A percentile compares a stretch with the other conserved stretches of the same genome.
These are phyloP conservation scores for Helarctos malayanus DNA, from an alignment of 2,797 vertebrate genomes.

Conservation along the genomic window DNA sequence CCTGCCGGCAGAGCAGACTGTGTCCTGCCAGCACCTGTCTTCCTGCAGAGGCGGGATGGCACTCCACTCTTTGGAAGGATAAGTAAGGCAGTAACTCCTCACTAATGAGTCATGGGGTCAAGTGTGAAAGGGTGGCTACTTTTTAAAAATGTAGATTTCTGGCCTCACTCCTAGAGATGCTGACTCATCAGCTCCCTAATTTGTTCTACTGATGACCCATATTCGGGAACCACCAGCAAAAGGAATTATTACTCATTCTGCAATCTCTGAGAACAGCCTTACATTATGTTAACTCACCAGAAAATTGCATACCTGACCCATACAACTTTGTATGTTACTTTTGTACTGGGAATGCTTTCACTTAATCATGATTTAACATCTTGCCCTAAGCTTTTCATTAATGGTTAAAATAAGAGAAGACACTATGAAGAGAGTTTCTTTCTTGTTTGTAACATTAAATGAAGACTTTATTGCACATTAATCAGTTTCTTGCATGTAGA, in stretches of 20 bases:
- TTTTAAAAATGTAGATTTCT: neutral
- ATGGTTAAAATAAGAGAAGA: neutral
- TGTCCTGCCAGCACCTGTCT: neutral
- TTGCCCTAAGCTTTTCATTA: neutral
- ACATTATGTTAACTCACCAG: neutral
- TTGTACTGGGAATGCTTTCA: neutral
- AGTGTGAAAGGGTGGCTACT: neutral
- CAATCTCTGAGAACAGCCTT: neutral
- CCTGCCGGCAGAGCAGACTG: too few relatives aligned
- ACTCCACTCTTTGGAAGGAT: fast-evolving
- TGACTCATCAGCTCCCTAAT: neutral
- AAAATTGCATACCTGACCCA: neutral
- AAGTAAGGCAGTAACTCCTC: neutral
- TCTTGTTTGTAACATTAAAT: neutral
- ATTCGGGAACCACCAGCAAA: neutral
- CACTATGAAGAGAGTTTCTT: neutral
- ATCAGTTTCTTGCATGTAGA: neutral
- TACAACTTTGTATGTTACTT: neutral
- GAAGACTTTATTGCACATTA: neutral
- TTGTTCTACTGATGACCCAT: neutral
- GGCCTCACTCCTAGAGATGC: neutral
- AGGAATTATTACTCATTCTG: neutral
- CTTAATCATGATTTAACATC: neutral
- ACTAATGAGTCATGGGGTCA: neutral
- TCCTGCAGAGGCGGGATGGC: neutral